Evolutionary conservation across 2,113 vertebrate genomes (phyloP).

Genomic region (Ploceus nigricollis): DNA sequence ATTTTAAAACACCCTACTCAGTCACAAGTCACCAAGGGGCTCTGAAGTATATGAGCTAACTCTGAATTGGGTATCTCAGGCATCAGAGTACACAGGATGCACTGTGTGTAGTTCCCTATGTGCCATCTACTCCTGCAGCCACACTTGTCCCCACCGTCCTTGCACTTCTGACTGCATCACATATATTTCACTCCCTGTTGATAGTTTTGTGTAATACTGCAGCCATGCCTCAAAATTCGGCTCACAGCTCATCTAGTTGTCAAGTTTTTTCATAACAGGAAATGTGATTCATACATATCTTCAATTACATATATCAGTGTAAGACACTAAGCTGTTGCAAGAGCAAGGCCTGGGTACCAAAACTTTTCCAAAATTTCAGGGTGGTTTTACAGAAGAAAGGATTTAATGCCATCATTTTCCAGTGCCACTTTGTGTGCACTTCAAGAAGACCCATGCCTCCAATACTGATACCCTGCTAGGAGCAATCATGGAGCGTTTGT

Average conservation of each 20-base stretch:
- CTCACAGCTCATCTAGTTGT: constrained; percentile 23
- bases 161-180: background rate
- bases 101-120: background rate
- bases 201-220: background rate
- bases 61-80: background rate
- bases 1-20: background rate
- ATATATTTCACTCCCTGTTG: background rate
- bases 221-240: constrained; percentile 1
- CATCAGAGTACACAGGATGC: background rate
- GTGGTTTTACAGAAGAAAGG: background rate
- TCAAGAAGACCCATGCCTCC: background rate
- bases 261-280: constrained; percentile 36
- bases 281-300: constrained; percentile 21
- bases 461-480: background rate
- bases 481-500: background rate
- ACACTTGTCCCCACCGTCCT: background rate
- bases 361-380: background rate
- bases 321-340: background rate
- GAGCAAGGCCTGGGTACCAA: background rate
- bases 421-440: background rate
- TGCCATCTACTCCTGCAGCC: background rate
- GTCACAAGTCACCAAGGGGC: background rate
- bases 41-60: background rate
- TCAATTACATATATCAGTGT: background rate
- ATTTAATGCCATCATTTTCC: background rate